Base-by-base conservation (phyloP, 2,888 invertebrate species). In the Spodoptera exigua region DNA sequence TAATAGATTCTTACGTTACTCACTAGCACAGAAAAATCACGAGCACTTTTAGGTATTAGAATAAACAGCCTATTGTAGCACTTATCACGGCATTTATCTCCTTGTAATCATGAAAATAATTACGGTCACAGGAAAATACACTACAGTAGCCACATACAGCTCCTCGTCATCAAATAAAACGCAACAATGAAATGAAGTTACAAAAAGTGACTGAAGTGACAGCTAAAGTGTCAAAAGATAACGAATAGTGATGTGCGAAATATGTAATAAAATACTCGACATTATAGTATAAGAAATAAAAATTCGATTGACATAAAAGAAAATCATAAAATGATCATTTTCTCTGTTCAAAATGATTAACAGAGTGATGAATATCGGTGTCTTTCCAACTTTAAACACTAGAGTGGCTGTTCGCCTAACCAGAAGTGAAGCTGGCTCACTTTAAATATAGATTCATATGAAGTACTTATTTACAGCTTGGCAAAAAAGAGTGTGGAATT, bases 1-100 rank as follows among this genome's bases (percentile, higher is more conserved):
- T 85, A 84, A 76, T 90, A 89, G 86, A 87, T 77, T 81, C 72
- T 80, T 82, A 82, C 79, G 82, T 76, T 83, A 81, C 76, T 80
- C 85, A 83, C 79, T 75, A 69, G 61, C 79, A 83, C 80, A 72
- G 47, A 61, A 48, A 54, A 12, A 62, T 61, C 54, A 74, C 68
- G 48, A 49, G 43, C 63, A 69, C 70, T 53, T 41, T n/a, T 16
- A 58, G 10, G 47, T 63, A 60, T 59, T 39, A 14, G 46, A 48
- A 63, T 69, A 60, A 58, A 72, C 52, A 52, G 61, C 58, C 54
- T 58, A 60, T 70, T 73, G 60, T 61, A 62, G 60, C 71, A 78
- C 74, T 73, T 70, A 71, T 73, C 64, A 52, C 65, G 53, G 49
- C 52, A 67, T 57, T 61, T 65, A 70, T 62, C 62, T 65, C 43